Conservation (phyloP, 2,888 invertebrate genomes). For the Platerodrilus igneus region DNA sequence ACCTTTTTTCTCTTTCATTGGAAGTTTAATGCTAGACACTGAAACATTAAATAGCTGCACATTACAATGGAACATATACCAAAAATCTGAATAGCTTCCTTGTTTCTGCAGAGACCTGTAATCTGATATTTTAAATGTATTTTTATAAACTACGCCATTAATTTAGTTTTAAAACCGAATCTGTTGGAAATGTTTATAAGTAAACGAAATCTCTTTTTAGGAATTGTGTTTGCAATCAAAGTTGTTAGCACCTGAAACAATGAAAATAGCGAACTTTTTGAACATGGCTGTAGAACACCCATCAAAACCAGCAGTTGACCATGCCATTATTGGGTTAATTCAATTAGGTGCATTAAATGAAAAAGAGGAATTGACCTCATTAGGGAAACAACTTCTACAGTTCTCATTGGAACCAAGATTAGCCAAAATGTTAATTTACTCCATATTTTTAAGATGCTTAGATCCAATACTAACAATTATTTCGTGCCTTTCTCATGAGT, state of each 20-base stretch:
- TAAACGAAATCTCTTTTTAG: too few relatives aligned
- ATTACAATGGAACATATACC: too few relatives aligned
- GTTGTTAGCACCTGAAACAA: constrained; percentile 68
- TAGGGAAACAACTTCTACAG: constrained; percentile 86
- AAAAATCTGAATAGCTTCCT: too few relatives aligned
- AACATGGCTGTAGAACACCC: constrained; percentile 84
- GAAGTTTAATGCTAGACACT: too few relatives aligned
- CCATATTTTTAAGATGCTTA: constrained; percentile 84
- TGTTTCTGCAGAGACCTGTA: too few relatives aligned
- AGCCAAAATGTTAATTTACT: constrained; percentile 87
- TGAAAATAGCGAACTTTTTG: constrained; percentile 78
- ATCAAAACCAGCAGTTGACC: constrained; percentile 67
- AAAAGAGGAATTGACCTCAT: constrained; percentile 79
- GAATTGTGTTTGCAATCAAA: constrained; percentile 87
- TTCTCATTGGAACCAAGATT: constrained; percentile 87
- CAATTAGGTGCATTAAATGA: constrained; percentile 81
- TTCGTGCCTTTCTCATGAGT: constrained; percentile 74
- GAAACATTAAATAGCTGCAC: too few relatives aligned
- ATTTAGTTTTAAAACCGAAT: too few relatives aligned
- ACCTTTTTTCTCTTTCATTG: too few relatives aligned
- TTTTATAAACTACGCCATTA: too few relatives aligned
- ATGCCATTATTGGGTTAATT: constrained; percentile 66
- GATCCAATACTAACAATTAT: constrained; percentile 91
- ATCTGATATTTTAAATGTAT: too few relatives aligned
- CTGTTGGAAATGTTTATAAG: too few relatives aligned